A percentile compares a stretch with the other conserved stretches of the same genome.
phyloP scores from a whole-genome alignment of 2,797 vertebrate genomes.

The Sebastes taczanowskii region DNA sequence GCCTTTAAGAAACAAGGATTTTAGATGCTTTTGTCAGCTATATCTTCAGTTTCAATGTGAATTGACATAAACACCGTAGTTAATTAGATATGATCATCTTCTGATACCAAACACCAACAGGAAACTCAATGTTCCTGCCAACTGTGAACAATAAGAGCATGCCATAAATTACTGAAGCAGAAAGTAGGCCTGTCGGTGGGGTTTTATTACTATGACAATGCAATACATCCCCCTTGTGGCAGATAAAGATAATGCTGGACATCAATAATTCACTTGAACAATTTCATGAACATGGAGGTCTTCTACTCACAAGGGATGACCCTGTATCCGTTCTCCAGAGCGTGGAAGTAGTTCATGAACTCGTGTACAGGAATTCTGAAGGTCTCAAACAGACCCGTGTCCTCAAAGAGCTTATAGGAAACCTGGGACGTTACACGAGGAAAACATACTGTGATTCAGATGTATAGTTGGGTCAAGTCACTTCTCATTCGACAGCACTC shows the following conservation, averaged over 20 bases:
- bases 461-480: background rate
- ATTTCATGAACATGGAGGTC: background rate
- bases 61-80: background rate
- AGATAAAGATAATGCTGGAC: background rate
- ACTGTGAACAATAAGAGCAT: background rate
- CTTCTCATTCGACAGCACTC: background rate
- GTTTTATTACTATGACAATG: conserved; percentile 1
- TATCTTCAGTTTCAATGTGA: background rate
- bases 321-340: conserved; percentile 96
- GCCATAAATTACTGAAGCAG: background rate
- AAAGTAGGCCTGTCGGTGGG: background rate
- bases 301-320: conserved; percentile 95
- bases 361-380: conserved; percentile 95
- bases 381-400: conserved; percentile 93
- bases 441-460: background rate
- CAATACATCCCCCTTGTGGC: conserved; percentile 62
- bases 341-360: conserved; percentile 99
- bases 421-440: conserved; percentile 78
- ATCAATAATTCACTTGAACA: background rate
- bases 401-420: conserved; percentile 94
- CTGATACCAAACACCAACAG: background rate
- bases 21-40: background rate
- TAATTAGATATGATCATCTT: background rate
- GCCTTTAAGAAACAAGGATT: background rate
- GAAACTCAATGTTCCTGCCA: background rate